Conservation (phyloP, 2,113 vertebrate genomes). For the Sinocyclocheilus anshuiensis region DNA sequence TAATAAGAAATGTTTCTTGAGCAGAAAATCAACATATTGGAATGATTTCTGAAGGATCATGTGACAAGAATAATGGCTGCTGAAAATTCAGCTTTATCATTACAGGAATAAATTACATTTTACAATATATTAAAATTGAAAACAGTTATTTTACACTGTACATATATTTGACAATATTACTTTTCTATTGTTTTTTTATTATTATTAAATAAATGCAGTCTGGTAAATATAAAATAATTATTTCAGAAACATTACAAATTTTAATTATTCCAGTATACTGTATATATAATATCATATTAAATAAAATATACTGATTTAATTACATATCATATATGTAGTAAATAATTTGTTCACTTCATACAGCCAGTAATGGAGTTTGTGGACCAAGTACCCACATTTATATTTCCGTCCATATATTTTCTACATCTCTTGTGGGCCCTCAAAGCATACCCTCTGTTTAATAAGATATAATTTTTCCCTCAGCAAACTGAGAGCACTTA, state of each 20-base stretch:
- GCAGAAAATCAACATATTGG: no score
- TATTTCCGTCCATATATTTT: slow-evolving; percentile 1
- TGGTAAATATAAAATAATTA: neutral
- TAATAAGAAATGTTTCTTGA: no score
- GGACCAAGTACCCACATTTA: neutral
- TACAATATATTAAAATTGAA: no score
- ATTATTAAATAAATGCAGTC: no score
- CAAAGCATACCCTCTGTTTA: slow-evolving; percentile 53
- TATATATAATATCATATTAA: neutral
- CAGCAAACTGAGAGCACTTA: slow-evolving; percentile 61
- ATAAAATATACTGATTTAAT: neutral
- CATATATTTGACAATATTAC: no score
- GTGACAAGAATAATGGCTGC: no score
- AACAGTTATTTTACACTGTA: no score
- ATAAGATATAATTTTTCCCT: slow-evolving; percentile 57
- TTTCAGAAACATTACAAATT: neutral
- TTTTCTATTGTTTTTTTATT: no score
- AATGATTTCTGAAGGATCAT: no score
- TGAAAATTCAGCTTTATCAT: no score
- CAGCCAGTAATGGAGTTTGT: slow-evolving; percentile 34
- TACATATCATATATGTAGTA: neutral
- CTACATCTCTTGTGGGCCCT: slow-evolving; percentile 35
- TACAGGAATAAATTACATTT: no score
- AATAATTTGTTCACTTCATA: slow-evolving; percentile 23
- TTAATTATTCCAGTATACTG: neutral